Conservation (phyloP, 2,888 invertebrate species). For the Dichetophora obliterata region DNA sequence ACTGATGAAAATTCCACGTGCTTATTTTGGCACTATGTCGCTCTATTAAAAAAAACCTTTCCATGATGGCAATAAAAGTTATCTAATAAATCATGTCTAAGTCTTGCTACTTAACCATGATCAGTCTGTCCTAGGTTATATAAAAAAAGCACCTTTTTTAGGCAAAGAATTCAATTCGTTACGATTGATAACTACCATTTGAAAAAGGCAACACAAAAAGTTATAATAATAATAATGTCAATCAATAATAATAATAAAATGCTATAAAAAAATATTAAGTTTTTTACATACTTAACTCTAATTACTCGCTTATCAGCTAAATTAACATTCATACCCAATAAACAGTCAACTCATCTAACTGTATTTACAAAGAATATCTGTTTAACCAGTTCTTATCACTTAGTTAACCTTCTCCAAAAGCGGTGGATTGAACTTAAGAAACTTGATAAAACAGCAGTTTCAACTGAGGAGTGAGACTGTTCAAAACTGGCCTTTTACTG, state of each 20-base stretch:
- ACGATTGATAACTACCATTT: no score
- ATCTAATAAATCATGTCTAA: background rate
- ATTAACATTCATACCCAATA: background rate
- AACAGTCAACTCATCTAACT: background rate
- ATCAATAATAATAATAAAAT: slow-evolving; percentile 2
- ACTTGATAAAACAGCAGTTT: no score
- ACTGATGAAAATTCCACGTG: no score
- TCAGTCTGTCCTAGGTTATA: no score
- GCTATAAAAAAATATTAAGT: background rate
- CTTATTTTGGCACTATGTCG: background rate
- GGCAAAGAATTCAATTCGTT: no score
- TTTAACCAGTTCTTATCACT: background rate
- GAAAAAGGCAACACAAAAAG: no score
- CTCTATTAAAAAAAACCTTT: background rate
- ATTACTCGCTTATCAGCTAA: background rate
- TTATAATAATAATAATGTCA: background rate
- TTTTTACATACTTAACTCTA: background rate
- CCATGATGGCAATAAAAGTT: background rate
- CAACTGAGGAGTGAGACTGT: no score
- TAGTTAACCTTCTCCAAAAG: no score
- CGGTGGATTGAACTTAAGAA: no score
- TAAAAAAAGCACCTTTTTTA: no score
- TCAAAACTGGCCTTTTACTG: no score
- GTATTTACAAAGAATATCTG: background rate
- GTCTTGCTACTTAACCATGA: no score